Evolutionary conservation across 2,888 invertebrate species (phyloP), one percentile per base, ranked within the genome.

Genomic region (Chironomus tentans): DNA sequence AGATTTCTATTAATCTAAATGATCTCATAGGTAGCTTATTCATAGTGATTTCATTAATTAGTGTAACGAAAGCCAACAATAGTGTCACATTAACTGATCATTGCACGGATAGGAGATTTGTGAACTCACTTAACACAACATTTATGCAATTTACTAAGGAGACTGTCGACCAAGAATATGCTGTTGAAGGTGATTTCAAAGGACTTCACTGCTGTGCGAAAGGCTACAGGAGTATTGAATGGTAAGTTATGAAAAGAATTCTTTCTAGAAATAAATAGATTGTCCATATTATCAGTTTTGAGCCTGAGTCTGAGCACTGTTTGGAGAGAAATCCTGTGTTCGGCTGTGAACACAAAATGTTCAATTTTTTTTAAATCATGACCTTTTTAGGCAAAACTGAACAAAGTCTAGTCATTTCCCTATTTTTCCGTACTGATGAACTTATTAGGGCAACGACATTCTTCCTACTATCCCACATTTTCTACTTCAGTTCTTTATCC

Each of bases 181-280:
- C 90, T 12, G 87, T 90, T 79, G 87, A 88, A 77, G 88, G 88
- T 77, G 87, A 88, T 77, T 91, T 91, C 85, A 92, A 92, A 82
- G 90, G 90, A 78, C 87, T 92, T 68, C 91, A 92, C 81, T 92
- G 92, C 83, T 92, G 92, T 81, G 89, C 91, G 75, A 88, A 90
- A 80, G 91, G 90, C 78, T 92, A 91, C 81, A 85, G 91, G 78
- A 92, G 91, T 82, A 91, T 92, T 79, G 92, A 92, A 86, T 92
- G 92, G 92, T 92, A 80, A 88, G 90, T 62, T 13, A 22, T 15
- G 28, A 21, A 15, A 15, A 12, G 1, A 65, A 65, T n/a, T n/a
- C n/a, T n/a, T n/a, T n/a, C n/a, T n/a, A n/a, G n/a, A n/a, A n/a
- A n/a, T n/a, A n/a, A n/a, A n/a, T n/a, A n/a, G n/a, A n/a, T n/a